These are phyloP conservation scores for Aphidius gifuensis DNA, from an alignment of 1,140 invertebrate species.

Conservation along the genomic window DNA sequence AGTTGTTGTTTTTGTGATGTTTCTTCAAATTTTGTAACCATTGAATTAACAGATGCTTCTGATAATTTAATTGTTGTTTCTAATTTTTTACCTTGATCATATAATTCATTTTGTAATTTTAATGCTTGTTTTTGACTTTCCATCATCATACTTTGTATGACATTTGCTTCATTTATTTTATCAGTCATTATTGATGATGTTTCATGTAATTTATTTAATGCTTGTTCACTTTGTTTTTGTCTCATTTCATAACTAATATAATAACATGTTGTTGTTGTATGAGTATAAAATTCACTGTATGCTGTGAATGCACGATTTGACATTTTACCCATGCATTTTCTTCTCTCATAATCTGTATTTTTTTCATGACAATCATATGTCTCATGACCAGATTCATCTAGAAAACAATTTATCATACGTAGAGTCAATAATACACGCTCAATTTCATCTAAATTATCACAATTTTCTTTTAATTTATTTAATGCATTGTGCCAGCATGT, in stretches of 20 bases:
- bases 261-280: constrained; percentile 68
- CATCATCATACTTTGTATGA: constrained; percentile 58
- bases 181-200: constrained; percentile 57
- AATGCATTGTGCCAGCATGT: constrained; percentile 64
- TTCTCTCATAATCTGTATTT: constrained; percentile 43
- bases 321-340: constrained; percentile 60
- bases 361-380: constrained; percentile 56
- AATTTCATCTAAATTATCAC: constrained; percentile 60
- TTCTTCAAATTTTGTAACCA: constrained; percentile 57
- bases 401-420: constrained; percentile 66
- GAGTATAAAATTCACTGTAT: constrained; percentile 68
- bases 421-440: constrained; percentile 62
- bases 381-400: constrained; percentile 59
- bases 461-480: constrained; percentile 55
- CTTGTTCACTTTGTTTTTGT: constrained; percentile 63
- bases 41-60: constrained; percentile 48
- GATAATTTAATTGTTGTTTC: constrained; percentile 40
- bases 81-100: constrained; percentile 42
- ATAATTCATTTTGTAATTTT: constrained; percentile 41
- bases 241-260: constrained; percentile 65
- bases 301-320: constrained; percentile 60
- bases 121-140: constrained; percentile 49
- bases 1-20: constrained; percentile 57
- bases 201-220: constrained; percentile 54
- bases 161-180: constrained; percentile 58